phyloP scores from a whole-genome alignment of 2,113 vertebrate species.

The Poeciliopsis turrubarensis region DNA sequence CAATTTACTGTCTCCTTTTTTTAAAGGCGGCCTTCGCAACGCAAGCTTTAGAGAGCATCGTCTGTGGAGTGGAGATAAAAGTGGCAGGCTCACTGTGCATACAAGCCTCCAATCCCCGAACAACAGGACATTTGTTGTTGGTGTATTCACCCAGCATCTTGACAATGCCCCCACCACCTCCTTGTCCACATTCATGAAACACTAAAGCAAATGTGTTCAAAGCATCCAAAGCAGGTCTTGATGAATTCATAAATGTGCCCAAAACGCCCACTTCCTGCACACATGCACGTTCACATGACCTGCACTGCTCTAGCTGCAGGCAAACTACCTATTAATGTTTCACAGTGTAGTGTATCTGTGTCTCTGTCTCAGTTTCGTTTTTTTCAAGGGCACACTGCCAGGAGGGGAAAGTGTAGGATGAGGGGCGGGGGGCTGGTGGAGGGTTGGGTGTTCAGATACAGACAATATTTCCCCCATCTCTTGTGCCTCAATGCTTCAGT shows the following conservation, averaged over 20 bases:
- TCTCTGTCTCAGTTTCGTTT: slow-evolving; percentile 46
- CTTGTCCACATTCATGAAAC: slow-evolving; percentile 66
- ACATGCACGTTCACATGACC: slow-evolving; percentile 37
- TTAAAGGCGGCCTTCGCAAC: slow-evolving; percentile 55
- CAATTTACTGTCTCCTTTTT: slow-evolving; percentile 77
- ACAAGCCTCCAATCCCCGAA: slow-evolving; percentile 51
- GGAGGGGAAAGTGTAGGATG: slow-evolving; percentile 53
- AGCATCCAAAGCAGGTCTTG: slow-evolving; percentile 44
- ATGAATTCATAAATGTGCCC: slow-evolving; percentile 38
- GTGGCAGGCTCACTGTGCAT: slow-evolving; percentile 52
- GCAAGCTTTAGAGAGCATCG: slow-evolving; percentile 62
- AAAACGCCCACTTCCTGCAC: slow-evolving; percentile 24
- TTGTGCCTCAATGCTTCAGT: slow-evolving; percentile 84
- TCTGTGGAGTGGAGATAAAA: slow-evolving; percentile 86
- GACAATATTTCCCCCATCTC: slow-evolving; percentile 82
- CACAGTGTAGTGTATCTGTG: slow-evolving; percentile 79
- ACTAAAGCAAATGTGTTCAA: slow-evolving; percentile 59
- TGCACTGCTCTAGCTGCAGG: slow-evolving; percentile 68
- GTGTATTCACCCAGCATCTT: slow-evolving; percentile 60
- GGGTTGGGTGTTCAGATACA: slow-evolving; percentile 70
- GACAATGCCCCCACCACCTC: slow-evolving; percentile 53
- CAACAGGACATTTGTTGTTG: slow-evolving; percentile 57
- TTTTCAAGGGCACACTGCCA: slow-evolving; percentile 71
- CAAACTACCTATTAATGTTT: slow-evolving; percentile 90
- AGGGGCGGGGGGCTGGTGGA: slow-evolving; percentile 61